Conservation (phyloP, 2,797 vertebrate species). For the Sebastes trivittatus region DNA sequence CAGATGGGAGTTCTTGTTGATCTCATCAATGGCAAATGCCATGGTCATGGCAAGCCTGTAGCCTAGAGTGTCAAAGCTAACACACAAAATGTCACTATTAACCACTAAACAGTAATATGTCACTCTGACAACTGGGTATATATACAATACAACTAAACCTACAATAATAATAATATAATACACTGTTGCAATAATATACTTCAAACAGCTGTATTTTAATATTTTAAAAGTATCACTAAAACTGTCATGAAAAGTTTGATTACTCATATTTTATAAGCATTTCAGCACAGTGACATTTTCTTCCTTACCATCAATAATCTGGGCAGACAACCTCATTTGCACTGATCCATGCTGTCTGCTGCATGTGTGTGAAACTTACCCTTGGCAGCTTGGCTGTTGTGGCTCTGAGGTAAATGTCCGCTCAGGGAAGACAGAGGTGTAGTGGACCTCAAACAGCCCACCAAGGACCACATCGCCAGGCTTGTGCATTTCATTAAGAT, state of each 20-base stretch:
- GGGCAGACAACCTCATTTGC: too few species aligned
- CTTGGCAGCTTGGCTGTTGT: neutral
- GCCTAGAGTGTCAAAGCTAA: neutral
- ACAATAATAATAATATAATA: too few species aligned
- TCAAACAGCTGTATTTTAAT: too few species aligned
- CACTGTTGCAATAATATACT: too few species aligned
- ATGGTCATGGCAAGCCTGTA: neutral
- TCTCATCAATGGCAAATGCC: neutral
- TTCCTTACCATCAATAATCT: too few species aligned
- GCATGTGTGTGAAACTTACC: neutral
- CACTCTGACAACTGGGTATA: neutral
- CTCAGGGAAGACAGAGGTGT: neutral
- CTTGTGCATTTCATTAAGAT: neutral
- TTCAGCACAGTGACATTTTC: too few species aligned
- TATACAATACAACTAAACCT: too few species aligned
- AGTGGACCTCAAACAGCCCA: neutral
- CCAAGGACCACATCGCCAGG: neutral
- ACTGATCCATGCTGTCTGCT: neutral
- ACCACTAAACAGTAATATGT: neutral
- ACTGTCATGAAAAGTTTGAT: too few species aligned
- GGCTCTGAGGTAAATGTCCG: neutral
- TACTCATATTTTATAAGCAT: too few species aligned
- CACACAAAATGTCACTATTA: neutral
- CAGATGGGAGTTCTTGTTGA: neutral
- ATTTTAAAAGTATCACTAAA: too few species aligned